Conservation (phyloP, 2,797 vertebrate species). For the Mustela erminea region DNA sequence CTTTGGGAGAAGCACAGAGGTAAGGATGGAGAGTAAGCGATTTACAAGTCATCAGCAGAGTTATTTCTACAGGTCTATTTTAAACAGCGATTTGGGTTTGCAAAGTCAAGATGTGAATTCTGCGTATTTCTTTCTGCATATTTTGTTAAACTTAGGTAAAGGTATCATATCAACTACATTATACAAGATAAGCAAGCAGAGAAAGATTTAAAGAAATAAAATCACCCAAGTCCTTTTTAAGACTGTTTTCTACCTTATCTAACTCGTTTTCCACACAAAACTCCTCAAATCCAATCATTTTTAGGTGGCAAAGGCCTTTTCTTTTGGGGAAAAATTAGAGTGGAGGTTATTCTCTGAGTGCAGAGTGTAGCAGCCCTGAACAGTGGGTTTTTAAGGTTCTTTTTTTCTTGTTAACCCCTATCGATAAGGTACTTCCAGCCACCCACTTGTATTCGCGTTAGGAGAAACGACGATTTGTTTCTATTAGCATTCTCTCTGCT, state of each 20-base stretch:
- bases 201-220: slow-evolving; percentile 32
- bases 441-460: not conserved
- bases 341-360: not conserved
- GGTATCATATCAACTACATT: not conserved
- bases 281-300: slow-evolving; percentile 10
- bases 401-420: not conserved
- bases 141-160: not conserved
- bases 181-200: not conserved
- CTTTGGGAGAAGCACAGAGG: not conserved
- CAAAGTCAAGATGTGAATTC: not conserved
- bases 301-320: not conserved
- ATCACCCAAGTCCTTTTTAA: not conserved
- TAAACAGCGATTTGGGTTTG: not conserved
- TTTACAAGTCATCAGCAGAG: not conserved
- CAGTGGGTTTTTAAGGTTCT: not conserved
- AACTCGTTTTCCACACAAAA: not conserved
- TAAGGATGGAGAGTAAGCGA: not conserved
- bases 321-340: not conserved
- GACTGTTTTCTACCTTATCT: not conserved
- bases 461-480: not conserved
- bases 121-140: not conserved
- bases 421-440: not conserved
- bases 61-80: not conserved
- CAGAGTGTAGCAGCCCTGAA: not conserved
- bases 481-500: not conserved